Percentiles rank a stretch among this genome's conserved stretches.
Evolutionary conservation across 2,888 invertebrate species (phyloP).

Genomic region (Leuctra nigra): DNA sequence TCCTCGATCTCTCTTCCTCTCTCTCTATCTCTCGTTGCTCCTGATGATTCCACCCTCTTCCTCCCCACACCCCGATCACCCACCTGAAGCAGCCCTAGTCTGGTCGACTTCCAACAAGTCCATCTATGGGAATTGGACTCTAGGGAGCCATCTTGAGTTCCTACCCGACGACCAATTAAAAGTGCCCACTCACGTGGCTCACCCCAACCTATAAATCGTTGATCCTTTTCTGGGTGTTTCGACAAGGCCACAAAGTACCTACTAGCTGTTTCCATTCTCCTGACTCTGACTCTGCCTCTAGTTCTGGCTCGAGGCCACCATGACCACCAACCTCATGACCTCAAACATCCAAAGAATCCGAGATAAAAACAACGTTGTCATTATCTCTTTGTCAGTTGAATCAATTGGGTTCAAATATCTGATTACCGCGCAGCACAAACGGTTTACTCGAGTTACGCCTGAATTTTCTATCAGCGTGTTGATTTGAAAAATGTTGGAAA

Average conservation of each 20-base stretch:
- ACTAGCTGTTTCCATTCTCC: not conserved
- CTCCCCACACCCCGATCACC: not conserved
- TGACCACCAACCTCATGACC: not conserved
- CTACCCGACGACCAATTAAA: conserved; percentile 27
- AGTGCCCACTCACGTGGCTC: conserved; percentile 16
- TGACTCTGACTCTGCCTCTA: too few relatives aligned
- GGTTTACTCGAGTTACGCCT: too few relatives aligned
- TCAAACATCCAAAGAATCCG: not conserved
- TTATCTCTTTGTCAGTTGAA: conserved; percentile 4
- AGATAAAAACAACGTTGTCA: conserved; percentile 11
- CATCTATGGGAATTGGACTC: conserved; percentile 26
- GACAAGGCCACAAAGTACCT: conserved; percentile 16
- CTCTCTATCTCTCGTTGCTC: too few relatives aligned
- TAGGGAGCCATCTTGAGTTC: conserved; percentile 23
- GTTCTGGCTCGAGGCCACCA: too few relatives aligned
- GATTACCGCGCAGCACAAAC: too few relatives aligned
- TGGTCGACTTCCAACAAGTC: conserved; percentile 19
- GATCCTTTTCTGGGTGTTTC: conserved; percentile 15
- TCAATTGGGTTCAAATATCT: conserved; percentile 6
- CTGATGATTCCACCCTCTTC: not conserved
- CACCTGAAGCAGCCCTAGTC: not conserved
- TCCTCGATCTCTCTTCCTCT: not conserved
- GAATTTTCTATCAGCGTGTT: too few relatives aligned
- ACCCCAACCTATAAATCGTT: conserved; percentile 23
- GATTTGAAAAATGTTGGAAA: too few relatives aligned